A percentile compares a stretch with the other conserved stretches of the same genome.
phyloP scores from a whole-genome alignment of 2,113 vertebrate species.

The Electrona antarctica region DNA sequence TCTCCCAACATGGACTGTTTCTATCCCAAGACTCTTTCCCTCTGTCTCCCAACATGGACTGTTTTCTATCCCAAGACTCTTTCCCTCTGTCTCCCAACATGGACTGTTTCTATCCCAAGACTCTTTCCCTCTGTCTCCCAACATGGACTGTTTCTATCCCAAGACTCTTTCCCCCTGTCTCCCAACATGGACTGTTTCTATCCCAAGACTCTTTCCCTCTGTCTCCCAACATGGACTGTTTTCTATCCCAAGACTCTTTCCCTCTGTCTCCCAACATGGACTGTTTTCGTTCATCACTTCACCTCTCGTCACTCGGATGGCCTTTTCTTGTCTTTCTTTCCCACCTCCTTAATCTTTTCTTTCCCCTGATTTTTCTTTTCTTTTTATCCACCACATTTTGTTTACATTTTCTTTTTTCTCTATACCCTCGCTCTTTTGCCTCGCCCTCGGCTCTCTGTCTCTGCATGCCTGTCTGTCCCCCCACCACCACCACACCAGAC shows the following conservation, averaged over 20 bases:
- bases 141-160: slow-evolving; percentile 22
- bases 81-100: no score
- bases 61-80: slow-evolving; percentile 24
- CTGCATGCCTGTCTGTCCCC: not conserved
- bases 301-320: slow-evolving; percentile 42
- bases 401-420: not conserved
- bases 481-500: no score
- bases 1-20: no score
- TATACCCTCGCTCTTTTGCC: not conserved
- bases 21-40: slow-evolving; percentile 21
- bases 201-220: slow-evolving; percentile 20
- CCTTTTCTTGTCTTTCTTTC: slow-evolving; percentile 32
- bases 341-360: not conserved
- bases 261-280: slow-evolving; percentile 19
- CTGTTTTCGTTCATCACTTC: slow-evolving; percentile 43
- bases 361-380: slow-evolving; percentile 9
- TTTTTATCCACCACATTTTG: not conserved
- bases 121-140: slow-evolving; percentile 12
- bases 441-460: not conserved
- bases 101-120: slow-evolving; percentile 23
- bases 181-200: no score
- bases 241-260: slow-evolving; percentile 24
- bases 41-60: no score
- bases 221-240: no score
- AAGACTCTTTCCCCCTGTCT: slow-evolving; percentile 16